phyloP scores from a whole-genome alignment of 2,888 invertebrate genomes.

The Idaea straminata region DNA sequence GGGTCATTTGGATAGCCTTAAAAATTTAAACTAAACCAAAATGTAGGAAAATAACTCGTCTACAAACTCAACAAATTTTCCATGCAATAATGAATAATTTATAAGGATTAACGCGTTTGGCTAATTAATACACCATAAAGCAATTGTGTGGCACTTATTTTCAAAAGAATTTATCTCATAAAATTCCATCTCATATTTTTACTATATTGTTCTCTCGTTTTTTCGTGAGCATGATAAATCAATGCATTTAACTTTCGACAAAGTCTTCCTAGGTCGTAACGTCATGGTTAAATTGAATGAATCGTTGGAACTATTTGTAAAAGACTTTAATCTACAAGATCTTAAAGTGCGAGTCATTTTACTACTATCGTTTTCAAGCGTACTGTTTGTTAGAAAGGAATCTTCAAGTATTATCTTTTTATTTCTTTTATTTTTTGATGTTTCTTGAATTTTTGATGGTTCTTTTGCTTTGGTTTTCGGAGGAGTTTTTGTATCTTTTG shows the following conservation, averaged over 20 bases:
- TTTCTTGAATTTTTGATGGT: neutral
- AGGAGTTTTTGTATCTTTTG: neutral
- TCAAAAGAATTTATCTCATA: too few species aligned
- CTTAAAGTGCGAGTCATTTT: slow-evolving; percentile 29
- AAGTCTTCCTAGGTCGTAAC: slow-evolving; percentile 14
- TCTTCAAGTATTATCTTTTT: slow-evolving; percentile 3
- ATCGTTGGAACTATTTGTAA: slow-evolving; percentile 21
- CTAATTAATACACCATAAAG: too few species aligned
- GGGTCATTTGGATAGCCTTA: too few species aligned
- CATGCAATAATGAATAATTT: too few species aligned
- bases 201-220: too few species aligned
- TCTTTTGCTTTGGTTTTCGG: slow-evolving; percentile 1
- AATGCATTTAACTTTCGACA: neutral
- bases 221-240: too few species aligned
- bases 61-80: too few species aligned
- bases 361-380: slow-evolving; percentile 21
- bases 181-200: too few species aligned
- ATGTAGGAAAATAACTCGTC: too few species aligned
- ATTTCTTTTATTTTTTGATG: neutral
- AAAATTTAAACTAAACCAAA: too few species aligned
- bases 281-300: slow-evolving; percentile 16
- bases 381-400: slow-evolving; percentile 1
- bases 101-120: too few species aligned
- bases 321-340: slow-evolving; percentile 27
- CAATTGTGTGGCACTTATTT: too few species aligned